A percentile compares a stretch with the other conserved stretches of the same genome.
phyloP scores from a whole-genome alignment of 2,888 invertebrate species.

The Scaptomyza parva region DNA sequence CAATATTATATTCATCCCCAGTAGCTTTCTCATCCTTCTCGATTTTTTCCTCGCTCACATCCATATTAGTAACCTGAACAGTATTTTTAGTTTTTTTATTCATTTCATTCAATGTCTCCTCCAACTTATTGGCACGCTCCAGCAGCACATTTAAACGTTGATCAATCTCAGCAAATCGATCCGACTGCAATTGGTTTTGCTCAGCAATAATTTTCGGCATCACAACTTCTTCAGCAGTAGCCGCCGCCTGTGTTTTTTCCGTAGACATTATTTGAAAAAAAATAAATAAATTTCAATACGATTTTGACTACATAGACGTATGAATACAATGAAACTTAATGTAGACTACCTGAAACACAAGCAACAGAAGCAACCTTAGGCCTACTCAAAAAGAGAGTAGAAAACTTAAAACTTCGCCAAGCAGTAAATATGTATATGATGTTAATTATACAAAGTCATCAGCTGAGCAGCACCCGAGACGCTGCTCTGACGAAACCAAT shows the following conservation, averaged over 20 bases:
- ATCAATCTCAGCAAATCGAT: conserved; percentile 42
- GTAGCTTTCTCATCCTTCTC: too few relatives aligned
- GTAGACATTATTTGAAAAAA: conserved; percentile 28
- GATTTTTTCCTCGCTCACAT: background rate
- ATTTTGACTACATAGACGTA: background rate
- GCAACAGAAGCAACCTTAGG: conserved; percentile 1
- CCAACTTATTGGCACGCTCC: conserved; percentile 5
- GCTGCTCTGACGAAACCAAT: conserved; percentile 36
- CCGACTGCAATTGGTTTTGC: background rate
- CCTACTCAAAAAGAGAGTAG: conserved; percentile 32
- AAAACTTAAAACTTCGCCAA: background rate
- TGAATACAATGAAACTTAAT: background rate
- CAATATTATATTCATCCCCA: background rate
- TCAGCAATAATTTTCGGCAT: background rate
- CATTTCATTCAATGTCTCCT: conserved; percentile 8
- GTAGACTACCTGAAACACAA: background rate
- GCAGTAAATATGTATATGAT: conserved; percentile 4
- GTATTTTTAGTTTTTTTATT: background rate
- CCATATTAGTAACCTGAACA: background rate
- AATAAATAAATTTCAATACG: background rate
- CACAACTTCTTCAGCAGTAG: background rate
- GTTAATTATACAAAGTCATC: conserved; percentile 6
- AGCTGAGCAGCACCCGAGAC: conserved; percentile 55
- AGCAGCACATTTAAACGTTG: conserved; percentile 38
- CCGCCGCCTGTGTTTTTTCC: background rate